These are phyloP conservation scores for Montipora sp. DNA, from an alignment of 64 coral and sea anemone genomes.

Conservation along the genomic window DNA sequence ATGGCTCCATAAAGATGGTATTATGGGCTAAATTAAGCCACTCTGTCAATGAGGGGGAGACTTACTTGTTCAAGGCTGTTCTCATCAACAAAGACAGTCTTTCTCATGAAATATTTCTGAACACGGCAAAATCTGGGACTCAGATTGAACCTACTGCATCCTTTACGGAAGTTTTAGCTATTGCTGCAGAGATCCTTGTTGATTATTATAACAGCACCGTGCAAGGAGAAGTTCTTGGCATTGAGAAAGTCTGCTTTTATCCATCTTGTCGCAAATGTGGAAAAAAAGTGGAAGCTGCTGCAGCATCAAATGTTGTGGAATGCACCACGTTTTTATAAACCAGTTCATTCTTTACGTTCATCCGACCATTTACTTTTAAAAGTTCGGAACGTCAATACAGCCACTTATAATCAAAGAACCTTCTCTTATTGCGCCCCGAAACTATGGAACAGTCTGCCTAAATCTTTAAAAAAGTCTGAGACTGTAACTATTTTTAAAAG, in stretches of 20 bases:
- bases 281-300: slow-evolving; percentile 20
- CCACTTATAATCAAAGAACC: too few species aligned
- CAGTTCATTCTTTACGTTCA: too few species aligned
- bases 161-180: slow-evolving; percentile 43
- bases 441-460: too few species aligned
- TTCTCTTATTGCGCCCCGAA: too few species aligned
- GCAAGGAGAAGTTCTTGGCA: slow-evolving; percentile 39
- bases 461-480: too few species aligned
- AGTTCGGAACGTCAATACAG: too few species aligned
- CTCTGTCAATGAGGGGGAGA: slow-evolving; percentile 35
- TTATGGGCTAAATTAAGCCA: slow-evolving; percentile 54
- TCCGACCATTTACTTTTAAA: too few species aligned
- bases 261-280: slow-evolving; percentile 47
- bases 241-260: slow-evolving; percentile 40
- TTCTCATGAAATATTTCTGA: slow-evolving; percentile 51
- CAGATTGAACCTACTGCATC: slow-evolving; percentile 14
- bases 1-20: slow-evolving; percentile 29
- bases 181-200: background rate
- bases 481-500: too few species aligned
- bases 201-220: slow-evolving; percentile 1
- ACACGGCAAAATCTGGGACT: slow-evolving; percentile 47
- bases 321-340: too few species aligned
- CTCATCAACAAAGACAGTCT: slow-evolving; percentile 33
- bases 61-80: slow-evolving; percentile 38
- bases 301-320: too few species aligned